Conservation (phyloP, 2,797 vertebrate species). For the Coranthus polyacanthus region DNA sequence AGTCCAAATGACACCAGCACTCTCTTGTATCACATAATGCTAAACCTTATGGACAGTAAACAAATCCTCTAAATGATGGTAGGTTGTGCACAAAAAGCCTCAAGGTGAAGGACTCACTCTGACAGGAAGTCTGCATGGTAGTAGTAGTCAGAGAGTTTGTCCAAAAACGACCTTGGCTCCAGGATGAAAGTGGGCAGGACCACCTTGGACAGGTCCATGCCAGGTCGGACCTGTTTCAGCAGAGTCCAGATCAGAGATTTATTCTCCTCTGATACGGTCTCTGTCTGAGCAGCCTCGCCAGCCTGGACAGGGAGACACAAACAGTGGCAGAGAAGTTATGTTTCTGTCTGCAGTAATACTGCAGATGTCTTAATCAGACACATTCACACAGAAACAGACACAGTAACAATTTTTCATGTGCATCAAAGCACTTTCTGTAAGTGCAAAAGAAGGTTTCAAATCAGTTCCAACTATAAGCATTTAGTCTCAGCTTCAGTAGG, state of each 20-base stretch:
- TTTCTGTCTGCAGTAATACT: neutral
- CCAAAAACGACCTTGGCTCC: conserved; percentile 96
- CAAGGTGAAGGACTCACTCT: conserved; percentile 86
- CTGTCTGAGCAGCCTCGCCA: conserved; percentile 96
- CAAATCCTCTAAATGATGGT: too few species aligned
- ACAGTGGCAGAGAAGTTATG: neutral
- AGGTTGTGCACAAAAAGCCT: too few species aligned
- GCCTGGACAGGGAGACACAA: conserved; percentile 81
- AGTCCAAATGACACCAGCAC: neutral
- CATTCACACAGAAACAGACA: neutral
- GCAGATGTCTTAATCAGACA: too few species aligned
- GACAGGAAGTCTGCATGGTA: conserved; percentile 98
- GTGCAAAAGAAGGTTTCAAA: conserved; percentile 20
- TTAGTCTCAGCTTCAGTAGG: conserved; percentile 7
- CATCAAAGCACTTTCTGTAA: neutral
- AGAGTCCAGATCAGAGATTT: conserved; percentile 99
- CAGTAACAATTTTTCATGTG: too few species aligned
- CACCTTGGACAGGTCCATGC: conserved; percentile 98
- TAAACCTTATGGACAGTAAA: neutral
- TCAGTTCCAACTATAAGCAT: neutral
- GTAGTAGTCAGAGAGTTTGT: conserved; percentile 99
- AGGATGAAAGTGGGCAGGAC: conserved; percentile 98
- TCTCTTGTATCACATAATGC: neutral
- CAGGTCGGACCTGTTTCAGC: conserved; percentile 96
- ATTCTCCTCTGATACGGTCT: conserved; percentile 98